Percentiles rank a stretch among this genome's conserved stretches.
Evolutionary conservation across 2,113 vertebrate genomes (phyloP).

Genomic region (Falco punctatus): DNA sequence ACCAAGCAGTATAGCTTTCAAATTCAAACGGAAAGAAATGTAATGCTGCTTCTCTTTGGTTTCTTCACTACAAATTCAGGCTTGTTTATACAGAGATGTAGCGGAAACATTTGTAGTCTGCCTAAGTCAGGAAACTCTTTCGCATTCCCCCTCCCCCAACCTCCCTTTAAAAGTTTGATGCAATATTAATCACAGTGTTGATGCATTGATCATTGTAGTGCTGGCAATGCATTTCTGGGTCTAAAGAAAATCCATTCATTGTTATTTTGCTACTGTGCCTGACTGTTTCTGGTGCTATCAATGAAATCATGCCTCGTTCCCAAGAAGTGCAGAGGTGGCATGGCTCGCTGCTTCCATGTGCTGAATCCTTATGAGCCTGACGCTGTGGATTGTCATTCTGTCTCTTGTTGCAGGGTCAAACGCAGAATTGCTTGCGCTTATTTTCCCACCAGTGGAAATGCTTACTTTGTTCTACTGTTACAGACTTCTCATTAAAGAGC

Average conservation of each 20-base stretch:
- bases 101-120: background rate
- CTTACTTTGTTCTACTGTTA: slow-evolving; percentile 43
- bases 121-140: background rate
- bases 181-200: background rate
- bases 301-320: slow-evolving; percentile 28
- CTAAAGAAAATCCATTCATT: background rate
- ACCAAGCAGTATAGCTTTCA: background rate
- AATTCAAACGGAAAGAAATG: background rate
- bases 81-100: background rate
- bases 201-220: background rate
- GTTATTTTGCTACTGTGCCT: background rate
- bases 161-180: background rate
- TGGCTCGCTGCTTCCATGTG: background rate
- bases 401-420: slow-evolving; percentile 8
- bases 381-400: background rate
- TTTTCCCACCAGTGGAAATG: slow-evolving; percentile 63
- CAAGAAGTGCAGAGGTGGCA: slow-evolving; percentile 22
- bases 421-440: background rate
- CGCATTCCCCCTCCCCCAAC: background rate
- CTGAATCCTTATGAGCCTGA: slow-evolving; percentile 55
- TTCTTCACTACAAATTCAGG: background rate
- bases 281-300: background rate
- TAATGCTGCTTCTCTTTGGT: background rate
- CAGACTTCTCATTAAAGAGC: slow-evolving; percentile 22
- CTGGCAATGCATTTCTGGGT: background rate